Percentiles rank a stretch among this genome's conserved stretches.
Conservation (phyloP, 2,888 invertebrate genomes). For the Volucella zonaria region DNA sequence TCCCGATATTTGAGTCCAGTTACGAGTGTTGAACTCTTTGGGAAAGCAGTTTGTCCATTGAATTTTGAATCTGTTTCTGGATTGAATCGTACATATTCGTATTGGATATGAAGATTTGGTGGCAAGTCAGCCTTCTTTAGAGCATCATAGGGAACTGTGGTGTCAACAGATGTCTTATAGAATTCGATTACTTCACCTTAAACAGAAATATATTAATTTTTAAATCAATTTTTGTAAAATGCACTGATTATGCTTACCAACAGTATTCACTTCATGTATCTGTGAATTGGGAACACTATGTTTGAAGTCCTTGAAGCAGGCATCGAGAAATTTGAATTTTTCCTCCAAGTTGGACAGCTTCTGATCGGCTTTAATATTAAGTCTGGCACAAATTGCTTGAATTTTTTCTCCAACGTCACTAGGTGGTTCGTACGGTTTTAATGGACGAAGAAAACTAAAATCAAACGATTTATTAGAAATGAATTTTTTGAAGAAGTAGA, state of each 20-base stretch:
- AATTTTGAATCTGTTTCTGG: constrained; percentile 90
- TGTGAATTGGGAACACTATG: constrained; percentile 92
- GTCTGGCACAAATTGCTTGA: constrained; percentile 84
- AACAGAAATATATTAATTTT: neutral
- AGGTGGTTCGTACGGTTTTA: constrained; percentile 90
- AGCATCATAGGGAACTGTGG: constrained; percentile 88
- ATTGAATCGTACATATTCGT: constrained; percentile 92
- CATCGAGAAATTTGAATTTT: constrained; percentile 88
- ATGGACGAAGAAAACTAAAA: constrained; percentile 89
- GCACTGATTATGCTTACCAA: constrained; percentile 84
- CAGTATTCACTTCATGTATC: constrained; percentile 88
- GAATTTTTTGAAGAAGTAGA: neutral
- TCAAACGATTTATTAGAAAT: neutral
- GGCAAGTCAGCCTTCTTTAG: constrained; percentile 89
- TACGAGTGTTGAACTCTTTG: constrained; percentile 92
- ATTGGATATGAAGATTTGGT: constrained; percentile 92
- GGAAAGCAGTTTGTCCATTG: constrained; percentile 92
- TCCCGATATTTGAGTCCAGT: constrained; percentile 91
- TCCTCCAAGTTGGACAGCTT: constrained; percentile 76
- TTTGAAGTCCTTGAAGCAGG: constrained; percentile 88
- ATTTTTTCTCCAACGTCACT: constrained; percentile 86
- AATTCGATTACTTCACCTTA: constrained; percentile 88
- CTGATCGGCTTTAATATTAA: constrained; percentile 83
- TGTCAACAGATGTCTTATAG: constrained; percentile 88
- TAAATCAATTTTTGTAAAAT: constrained; percentile 2